These are phyloP conservation scores for Ochropacha duplaris DNA, from an alignment of 2,888 invertebrate species.

Conservation along the genomic window DNA sequence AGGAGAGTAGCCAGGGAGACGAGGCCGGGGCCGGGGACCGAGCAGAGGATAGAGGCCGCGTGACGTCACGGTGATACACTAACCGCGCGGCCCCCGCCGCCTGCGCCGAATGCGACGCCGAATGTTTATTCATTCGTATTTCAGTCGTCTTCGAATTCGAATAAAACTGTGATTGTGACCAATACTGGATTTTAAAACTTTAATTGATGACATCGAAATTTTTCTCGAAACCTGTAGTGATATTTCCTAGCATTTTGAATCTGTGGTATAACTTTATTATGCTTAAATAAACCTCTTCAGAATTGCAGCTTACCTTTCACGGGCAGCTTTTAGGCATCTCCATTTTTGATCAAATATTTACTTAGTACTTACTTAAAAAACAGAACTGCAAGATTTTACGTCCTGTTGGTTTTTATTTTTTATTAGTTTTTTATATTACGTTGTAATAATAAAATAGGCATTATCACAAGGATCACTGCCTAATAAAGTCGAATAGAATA, in stretches of 20 bases:
- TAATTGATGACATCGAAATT: not conserved
- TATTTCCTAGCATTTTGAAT: not conserved
- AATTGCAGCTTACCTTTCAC: not conserved
- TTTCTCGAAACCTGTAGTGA: not conserved
- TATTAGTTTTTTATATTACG: no score
- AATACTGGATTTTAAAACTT: not conserved
- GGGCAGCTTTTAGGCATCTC: not conserved
- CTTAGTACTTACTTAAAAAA: not conserved
- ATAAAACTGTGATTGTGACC: slow-evolving; percentile 10
- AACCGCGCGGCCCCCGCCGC: slow-evolving; percentile 29
- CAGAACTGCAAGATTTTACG: not conserved
- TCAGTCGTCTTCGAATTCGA: slow-evolving; percentile 31
- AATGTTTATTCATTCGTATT: slow-evolving; percentile 29
- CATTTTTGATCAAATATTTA: no score
- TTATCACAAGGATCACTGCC: no score
- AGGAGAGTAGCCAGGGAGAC: slow-evolving; percentile 19
- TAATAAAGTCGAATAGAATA: no score
- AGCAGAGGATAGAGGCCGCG: slow-evolving; percentile 5
- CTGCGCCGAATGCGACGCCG: slow-evolving; percentile 28
- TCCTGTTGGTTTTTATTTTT: not conserved
- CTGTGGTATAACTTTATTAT: not conserved
- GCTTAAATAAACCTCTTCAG: not conserved
- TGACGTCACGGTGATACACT: slow-evolving; percentile 38
- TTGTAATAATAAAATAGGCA: no score
- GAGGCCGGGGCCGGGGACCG: not conserved